These are phyloP conservation scores for Hypsibius dujardini DNA, from an alignment of 1,140 invertebrate genomes.

Conservation along the genomic window DNA sequence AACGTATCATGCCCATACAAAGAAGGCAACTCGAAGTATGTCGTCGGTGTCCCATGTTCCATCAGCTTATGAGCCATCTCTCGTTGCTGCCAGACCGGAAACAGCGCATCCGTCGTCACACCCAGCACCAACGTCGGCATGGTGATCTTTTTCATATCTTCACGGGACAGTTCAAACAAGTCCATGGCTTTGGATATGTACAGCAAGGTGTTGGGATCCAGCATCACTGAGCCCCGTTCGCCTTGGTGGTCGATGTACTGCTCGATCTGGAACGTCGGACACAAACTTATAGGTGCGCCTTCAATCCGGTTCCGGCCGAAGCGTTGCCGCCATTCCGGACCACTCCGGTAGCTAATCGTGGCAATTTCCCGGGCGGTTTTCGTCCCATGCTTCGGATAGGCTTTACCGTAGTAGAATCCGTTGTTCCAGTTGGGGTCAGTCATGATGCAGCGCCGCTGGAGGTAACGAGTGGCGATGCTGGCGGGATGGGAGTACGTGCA, in stretches of 20 bases:
- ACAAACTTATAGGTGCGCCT: conserved; percentile 25
- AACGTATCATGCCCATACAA: conserved; percentile 36
- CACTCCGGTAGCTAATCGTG: conserved; percentile 34
- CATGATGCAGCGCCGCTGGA: conserved; percentile 34
- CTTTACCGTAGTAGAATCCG: neutral
- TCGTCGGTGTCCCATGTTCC: conserved; percentile 25
- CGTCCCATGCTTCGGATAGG: neutral
- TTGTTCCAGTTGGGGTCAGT: conserved; percentile 28
- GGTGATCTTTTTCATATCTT: neutral
- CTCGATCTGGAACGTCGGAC: conserved; percentile 33
- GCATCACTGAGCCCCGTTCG: conserved; percentile 32
- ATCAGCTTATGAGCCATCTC: conserved; percentile 29
- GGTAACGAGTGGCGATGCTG: conserved; percentile 33
- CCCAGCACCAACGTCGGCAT: conserved; percentile 33
- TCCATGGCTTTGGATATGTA: conserved; percentile 32
- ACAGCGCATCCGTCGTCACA: conserved; percentile 33
- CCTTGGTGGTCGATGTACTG: conserved; percentile 34
- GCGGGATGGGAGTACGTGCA: conserved; percentile 32
- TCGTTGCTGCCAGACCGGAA: conserved; percentile 33
- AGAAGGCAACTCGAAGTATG: conserved; percentile 11
- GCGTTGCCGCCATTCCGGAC: conserved; percentile 33
- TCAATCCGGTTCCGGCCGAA: conserved; percentile 31
- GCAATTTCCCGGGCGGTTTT: conserved; percentile 30
- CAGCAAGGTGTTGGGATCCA: conserved; percentile 34
- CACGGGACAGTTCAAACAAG: neutral